Percentiles rank a stretch among this genome's conserved stretches.
Evolutionary conservation across 2,888 invertebrate genomes (phyloP).

Genomic region (Marronus borbonicus): DNA sequence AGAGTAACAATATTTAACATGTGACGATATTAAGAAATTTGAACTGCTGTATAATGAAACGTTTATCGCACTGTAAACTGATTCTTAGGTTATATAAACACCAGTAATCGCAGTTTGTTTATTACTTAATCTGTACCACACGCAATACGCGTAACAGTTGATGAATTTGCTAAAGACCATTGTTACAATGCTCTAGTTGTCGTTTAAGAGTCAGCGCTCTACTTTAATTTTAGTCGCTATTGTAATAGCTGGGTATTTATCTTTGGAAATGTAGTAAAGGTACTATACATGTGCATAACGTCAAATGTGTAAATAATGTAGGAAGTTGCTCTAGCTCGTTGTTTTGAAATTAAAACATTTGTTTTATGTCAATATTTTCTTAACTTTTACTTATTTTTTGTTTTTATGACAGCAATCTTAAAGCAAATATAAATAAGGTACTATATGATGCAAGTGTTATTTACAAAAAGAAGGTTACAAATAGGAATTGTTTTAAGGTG

Average conservation of each 20-base stretch:
- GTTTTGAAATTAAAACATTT: not conserved
- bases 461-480: too few species aligned
- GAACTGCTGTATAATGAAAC: conserved; percentile 3
- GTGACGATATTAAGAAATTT: conserved; percentile 21
- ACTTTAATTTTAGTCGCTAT: not conserved
- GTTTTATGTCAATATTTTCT: not conserved
- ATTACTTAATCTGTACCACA: conserved; percentile 23
- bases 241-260: not conserved
- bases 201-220: not conserved
- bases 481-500: too few species aligned
- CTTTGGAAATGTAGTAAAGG: not conserved
- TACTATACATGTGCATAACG: not conserved
- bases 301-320: conserved; percentile 4
- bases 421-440: too few species aligned
- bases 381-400: not conserved
- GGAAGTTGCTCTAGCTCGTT: not conserved
- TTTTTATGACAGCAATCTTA: not conserved
- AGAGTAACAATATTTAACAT: conserved; percentile 6
- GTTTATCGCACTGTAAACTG: conserved; percentile 27
- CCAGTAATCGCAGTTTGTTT: conserved; percentile 26
- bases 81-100: conserved; percentile 32
- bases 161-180: not conserved
- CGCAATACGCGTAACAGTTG: conserved; percentile 7
- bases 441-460: too few species aligned
- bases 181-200: not conserved